phyloP scores from a whole-genome alignment of 2,113 vertebrate genomes.

The Propithecus coquereli region DNA sequence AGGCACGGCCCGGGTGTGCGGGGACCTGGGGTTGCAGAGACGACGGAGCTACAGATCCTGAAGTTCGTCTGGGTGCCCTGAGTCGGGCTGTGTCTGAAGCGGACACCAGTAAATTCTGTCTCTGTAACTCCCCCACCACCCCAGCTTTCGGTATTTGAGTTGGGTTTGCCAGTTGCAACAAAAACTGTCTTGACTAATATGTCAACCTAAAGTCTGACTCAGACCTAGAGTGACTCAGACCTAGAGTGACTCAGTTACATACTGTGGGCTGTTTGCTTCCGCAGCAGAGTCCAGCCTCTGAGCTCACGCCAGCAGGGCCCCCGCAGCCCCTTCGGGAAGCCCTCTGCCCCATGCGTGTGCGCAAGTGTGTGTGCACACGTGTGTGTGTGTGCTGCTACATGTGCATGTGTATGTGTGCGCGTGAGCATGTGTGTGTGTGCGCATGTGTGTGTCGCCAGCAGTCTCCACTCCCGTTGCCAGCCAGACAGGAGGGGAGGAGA shows the following conservation, averaged over 20 bases:
- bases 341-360: accelerated
- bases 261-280: neutral
- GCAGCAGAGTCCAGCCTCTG: neutral
- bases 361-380: accelerated
- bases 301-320: neutral
- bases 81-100: neutral
- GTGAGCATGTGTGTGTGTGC: too few species aligned
- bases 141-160: neutral
- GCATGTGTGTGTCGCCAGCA: neutral
- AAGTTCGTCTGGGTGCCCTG: too few species aligned
- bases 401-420: too few species aligned
- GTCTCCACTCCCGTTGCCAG: neutral
- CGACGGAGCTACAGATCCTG: neutral
- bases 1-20: neutral
- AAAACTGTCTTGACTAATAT: neutral
- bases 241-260: accelerated
- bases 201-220: neutral
- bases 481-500: neutral
- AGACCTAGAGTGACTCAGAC: accelerated
- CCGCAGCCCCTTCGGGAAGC: accelerated
- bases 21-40: neutral
- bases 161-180: neutral
- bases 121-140: neutral
- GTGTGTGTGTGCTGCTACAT: too few species aligned
- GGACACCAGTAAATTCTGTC: neutral